Conservation (phyloP, 1,140 invertebrate species). For the Drosophila lacteicornis region DNA sequence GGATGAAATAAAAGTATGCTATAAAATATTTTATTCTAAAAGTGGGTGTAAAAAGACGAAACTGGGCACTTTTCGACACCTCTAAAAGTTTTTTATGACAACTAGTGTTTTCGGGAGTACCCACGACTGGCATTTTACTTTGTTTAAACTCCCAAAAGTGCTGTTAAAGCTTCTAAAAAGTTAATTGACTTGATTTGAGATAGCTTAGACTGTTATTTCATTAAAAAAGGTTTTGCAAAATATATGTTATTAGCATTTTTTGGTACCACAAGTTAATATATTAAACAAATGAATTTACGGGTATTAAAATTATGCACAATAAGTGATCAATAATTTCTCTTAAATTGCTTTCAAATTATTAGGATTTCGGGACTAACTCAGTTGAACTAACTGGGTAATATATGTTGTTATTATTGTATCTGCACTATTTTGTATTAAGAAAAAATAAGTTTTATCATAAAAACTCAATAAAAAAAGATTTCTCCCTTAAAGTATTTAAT, state of each 20-base stretch:
- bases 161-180: neutral
- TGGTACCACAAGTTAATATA: neutral
- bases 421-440: no score
- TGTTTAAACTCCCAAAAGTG: neutral
- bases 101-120: neutral
- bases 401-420: no score
- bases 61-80: neutral
- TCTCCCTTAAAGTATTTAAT: neutral
- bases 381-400: no score
- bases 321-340: no score
- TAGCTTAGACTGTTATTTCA: neutral
- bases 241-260: neutral
- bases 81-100: neutral
- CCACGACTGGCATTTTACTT: neutral
- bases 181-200: neutral
- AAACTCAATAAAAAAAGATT: neutral
- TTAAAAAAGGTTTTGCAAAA: neutral
- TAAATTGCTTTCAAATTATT: no score
- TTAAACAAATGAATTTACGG: no score
- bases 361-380: no score
- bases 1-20: neutral
- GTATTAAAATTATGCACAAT: no score
- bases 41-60: neutral
- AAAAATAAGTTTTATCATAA: no score
- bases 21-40: conserved; percentile 4